Base-by-base conservation (phyloP, 2,113 vertebrate genomes). In the Forbesichthys agassizii region DNA sequence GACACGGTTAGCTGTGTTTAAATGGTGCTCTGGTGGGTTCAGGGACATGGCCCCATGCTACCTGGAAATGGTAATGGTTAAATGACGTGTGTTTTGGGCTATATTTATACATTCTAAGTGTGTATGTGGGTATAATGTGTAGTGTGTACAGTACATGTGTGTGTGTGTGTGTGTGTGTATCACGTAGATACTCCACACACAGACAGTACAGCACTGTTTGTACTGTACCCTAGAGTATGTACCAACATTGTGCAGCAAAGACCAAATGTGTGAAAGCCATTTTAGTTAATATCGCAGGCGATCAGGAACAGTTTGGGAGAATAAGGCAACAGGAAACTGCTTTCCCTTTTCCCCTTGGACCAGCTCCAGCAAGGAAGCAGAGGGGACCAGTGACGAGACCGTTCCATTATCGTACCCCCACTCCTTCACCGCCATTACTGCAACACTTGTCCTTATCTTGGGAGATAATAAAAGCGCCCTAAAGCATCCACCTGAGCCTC, bases 121-220 rank as follows among this genome's bases (percentile, higher is more conserved):
- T 53, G 33, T 56, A 27, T 49, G 54, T 48, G 52, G 47, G 16
- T 27, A 13, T 49, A 49, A 20, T 58, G 20, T 59, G 13, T 68
- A 20, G 11, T 62, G 54, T 51, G 66, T 48, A 68, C 58, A 8
- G 9, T 13, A 66, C 56, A 65, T 66, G 61, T 57, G 66, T 73
- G 79, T 83, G 74, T 77, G 66, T 66, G 68, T 53, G 66, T 66
- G 65, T n/a, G n/a, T 48, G 64, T 74, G 84, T 84, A 85, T 86
- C 84, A 88, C 83, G 68, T 64, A 75, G 78, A 88, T 77, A 67
- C 74, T 86, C 70, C 75, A 79, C 86, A 88, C 79, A 82, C 82
- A 86, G 87, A 84, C 71, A 62, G 64, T 61, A 71, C 78, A 79
- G 82, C 75, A 68, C 85, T 20, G 20, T 20, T 20, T 20, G 20